A percentile compares a stretch with the other conserved stretches of the same genome.
Conservation (phyloP, 1,140 invertebrate genomes). For the Steinernema khuongi region DNA sequence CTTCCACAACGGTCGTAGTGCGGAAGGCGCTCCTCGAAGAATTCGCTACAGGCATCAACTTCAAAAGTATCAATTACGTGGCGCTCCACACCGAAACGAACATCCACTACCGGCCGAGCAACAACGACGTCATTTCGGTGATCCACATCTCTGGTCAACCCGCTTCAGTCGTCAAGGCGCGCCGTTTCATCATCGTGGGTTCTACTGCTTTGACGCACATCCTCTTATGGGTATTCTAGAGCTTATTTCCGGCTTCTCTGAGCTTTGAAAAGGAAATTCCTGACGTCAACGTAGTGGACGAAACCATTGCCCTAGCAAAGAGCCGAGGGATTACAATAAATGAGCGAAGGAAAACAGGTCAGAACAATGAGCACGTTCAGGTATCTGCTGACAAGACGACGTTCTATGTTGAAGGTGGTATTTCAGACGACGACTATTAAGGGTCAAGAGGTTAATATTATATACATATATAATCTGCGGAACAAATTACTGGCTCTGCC, state of each 20-base stretch:
- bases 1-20: not conserved
- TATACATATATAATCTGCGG: not conserved
- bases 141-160: not conserved
- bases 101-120: conserved; percentile 5
- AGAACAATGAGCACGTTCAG: not conserved
- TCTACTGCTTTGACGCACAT: not conserved
- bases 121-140: not conserved
- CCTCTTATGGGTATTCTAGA: conserved; percentile 18
- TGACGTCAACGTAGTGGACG: not conserved
- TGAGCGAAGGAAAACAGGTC: not conserved
- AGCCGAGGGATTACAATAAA: not conserved
- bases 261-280: conserved; percentile 18
- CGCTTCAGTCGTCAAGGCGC: conserved; percentile 17
- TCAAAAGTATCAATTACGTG: not conserved
- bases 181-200: conserved; percentile 26
- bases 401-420: not conserved
- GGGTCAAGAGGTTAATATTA: not conserved
- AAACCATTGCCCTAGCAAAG: not conserved
- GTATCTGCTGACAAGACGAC: not conserved
- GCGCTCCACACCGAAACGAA: not conserved
- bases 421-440: not conserved
- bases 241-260: conserved; percentile 21
- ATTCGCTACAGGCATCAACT: not conserved
- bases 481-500: not conserved
- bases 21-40: not conserved